A percentile compares a stretch with the other conserved stretches of the same genome.
These are phyloP conservation scores for Nesoenas mayeri DNA, from an alignment of 2,113 vertebrate species.

Conservation along the genomic window DNA sequence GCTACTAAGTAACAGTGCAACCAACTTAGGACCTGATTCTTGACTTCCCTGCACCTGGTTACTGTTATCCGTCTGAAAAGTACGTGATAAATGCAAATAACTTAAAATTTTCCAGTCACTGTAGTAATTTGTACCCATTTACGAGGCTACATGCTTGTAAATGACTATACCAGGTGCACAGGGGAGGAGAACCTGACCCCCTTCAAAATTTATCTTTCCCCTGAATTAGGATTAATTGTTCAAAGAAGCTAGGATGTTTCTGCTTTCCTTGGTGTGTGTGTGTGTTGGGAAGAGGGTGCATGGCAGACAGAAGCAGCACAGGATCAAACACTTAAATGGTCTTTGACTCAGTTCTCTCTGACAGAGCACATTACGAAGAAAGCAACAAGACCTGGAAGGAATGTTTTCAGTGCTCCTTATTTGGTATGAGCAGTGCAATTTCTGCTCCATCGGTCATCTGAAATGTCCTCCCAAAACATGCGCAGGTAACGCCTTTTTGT, in stretches of 20 bases:
- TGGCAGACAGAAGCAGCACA: accelerated
- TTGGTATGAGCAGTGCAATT: neutral
- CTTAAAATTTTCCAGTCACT: conserved; percentile 20
- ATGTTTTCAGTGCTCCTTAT: neutral
- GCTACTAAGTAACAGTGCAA: neutral
- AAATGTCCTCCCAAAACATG: neutral
- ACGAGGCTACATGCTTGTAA: conserved; percentile 2
- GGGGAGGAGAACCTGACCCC: neutral
- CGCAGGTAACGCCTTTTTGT: neutral
- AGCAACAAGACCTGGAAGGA: neutral
- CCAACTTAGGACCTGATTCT: neutral
- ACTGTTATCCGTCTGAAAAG: neutral
- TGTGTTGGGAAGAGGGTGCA: neutral
- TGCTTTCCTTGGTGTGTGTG: neutral
- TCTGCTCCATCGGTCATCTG: neutral
- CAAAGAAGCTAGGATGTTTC: conserved; percentile 5
- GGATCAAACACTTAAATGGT: neutral
- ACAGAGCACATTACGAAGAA: accelerated
- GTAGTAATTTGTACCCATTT: conserved; percentile 3
- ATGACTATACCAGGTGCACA: conserved; percentile 37
- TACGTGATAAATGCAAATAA: conserved; percentile 33
- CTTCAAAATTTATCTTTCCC: neutral
- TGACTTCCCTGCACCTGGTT: neutral
- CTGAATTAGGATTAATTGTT: conserved; percentile 22
- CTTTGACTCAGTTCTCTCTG: neutral